phyloP scores from a whole-genome alignment of 2,113 vertebrate species.

The Cricetomys ansorgei region DNA sequence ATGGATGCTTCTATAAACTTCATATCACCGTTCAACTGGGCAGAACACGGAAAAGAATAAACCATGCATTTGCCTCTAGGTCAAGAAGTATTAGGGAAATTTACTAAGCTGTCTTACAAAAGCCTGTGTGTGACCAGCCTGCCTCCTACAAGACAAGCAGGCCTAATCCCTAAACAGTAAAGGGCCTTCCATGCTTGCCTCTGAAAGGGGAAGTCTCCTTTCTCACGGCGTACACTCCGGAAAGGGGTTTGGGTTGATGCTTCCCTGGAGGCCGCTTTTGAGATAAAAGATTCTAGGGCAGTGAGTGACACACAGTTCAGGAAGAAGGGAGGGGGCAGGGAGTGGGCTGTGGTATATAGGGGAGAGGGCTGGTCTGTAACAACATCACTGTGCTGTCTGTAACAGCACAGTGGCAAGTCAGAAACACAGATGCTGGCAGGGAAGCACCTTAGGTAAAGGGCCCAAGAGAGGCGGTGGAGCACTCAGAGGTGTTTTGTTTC shows the following conservation, averaged over 20 bases:
- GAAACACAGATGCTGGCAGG: neutral
- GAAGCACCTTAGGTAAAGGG: neutral
- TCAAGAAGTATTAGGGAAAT: conserved; percentile 7
- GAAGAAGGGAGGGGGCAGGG: neutral
- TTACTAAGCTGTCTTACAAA: conserved; percentile 19
- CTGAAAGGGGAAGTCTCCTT: neutral
- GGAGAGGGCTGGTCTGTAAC: neutral
- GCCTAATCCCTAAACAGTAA: neutral
- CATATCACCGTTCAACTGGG: neutral
- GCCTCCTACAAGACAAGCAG: neutral
- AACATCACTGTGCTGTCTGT: too few relatives aligned
- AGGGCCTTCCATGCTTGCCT: neutral
- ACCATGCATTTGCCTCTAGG: neutral
- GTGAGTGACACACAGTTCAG: neutral
- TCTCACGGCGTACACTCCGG: neutral
- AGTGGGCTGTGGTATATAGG: neutral
- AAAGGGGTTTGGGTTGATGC: neutral
- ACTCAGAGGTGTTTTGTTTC: neutral
- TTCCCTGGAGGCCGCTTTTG: neutral
- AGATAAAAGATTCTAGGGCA: neutral
- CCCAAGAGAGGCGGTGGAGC: accelerated
- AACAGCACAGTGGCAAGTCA: neutral
- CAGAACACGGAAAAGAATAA: conserved; percentile 50
- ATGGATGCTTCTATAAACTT: neutral
- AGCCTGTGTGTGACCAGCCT: neutral